These are phyloP conservation scores for Zaprionus bogoriensis DNA, from an alignment of 2,888 invertebrate species.

Conservation along the genomic window DNA sequence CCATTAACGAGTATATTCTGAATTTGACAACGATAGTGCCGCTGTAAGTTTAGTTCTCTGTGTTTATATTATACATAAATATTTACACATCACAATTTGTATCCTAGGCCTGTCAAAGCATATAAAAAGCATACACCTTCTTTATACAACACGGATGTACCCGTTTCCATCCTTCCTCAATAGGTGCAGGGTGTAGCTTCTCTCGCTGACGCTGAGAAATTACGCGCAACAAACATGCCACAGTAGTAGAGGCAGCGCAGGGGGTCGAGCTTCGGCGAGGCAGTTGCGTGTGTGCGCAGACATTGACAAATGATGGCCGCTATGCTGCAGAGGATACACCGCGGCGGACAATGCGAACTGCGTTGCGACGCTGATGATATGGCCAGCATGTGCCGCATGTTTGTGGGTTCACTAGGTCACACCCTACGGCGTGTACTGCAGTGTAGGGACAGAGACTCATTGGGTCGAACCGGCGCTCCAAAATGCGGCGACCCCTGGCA, in stretches of 20 bases:
- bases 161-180: too few relatives aligned
- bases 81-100: too few relatives aligned
- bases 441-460: not conserved
- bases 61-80: too few relatives aligned
- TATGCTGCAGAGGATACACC: conserved; percentile 20
- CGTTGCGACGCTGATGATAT: conserved; percentile 35
- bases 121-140: too few relatives aligned
- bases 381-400: conserved; percentile 50
- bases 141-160: too few relatives aligned
- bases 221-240: conserved; percentile 68
- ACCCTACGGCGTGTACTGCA: too few relatives aligned
- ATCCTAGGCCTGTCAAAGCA: too few relatives aligned
- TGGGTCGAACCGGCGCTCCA: conserved; percentile 15
- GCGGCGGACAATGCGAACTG: conserved; percentile 40
- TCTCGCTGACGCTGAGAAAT: conserved; percentile 53
- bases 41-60: too few relatives aligned
- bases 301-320: conserved; percentile 73
- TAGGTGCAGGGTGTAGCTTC: not conserved
- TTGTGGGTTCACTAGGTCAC: conserved; percentile 64
- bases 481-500: conserved; percentile 58
- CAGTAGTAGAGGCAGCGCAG: conserved; percentile 13
- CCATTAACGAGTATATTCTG: too few relatives aligned
- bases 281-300: conserved; percentile 55
- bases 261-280: too few relatives aligned
- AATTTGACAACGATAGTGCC: too few relatives aligned